Evolutionary conservation across 2,113 vertebrate species (phyloP), one percentile per base, ranked within the genome.

Genomic region (Pelusios castaneus): DNA sequence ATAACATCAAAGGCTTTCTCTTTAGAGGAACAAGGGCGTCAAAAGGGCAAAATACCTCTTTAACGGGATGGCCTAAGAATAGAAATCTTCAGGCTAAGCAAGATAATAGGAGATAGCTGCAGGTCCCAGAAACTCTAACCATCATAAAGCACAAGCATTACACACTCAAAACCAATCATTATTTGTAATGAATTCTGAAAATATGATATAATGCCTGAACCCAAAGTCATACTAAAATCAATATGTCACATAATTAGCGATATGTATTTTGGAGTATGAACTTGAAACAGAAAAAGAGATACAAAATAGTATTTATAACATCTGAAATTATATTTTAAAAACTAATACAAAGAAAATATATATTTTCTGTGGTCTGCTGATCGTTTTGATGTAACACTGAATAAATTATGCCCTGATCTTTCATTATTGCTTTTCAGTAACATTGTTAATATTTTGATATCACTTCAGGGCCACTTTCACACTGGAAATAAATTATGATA

Each of bases 131-230:
- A 89, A 91, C n/a, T 82, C 78, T 75, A 84, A 29, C 22, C 58
- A 80, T 67, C 58, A 55, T 75, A 91, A 87, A 94, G 67, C 29
- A 87, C 81, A 91, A 96, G 82, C 86, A 92, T 82, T 84, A 78
- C 90, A 84, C 81, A 70, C 34, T 92, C 79, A 76, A 92, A 75
- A 91, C 77, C 56, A 89, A 86, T 90, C 88, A 94, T 94, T 95
- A 88, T 95, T 93, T 95, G 86, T 95, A 95, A 95, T 93, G 87
- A 88, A 92, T 95, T 86, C 89, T 91, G 86, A 95, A 92, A 92
- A 87, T 87, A 60, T 41, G 4, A 81, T 82, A 91, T 47, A 83
- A 94, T 92, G 51, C 84, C 93, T 89, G 45, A 93, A 92, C 82
- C 43, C 80, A 93, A 92, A 92, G 21, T 89, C 80, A 73, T 38